Evolutionary conservation across 2,888 invertebrate species (phyloP).

Genomic region (Vesta saturnalis): DNA sequence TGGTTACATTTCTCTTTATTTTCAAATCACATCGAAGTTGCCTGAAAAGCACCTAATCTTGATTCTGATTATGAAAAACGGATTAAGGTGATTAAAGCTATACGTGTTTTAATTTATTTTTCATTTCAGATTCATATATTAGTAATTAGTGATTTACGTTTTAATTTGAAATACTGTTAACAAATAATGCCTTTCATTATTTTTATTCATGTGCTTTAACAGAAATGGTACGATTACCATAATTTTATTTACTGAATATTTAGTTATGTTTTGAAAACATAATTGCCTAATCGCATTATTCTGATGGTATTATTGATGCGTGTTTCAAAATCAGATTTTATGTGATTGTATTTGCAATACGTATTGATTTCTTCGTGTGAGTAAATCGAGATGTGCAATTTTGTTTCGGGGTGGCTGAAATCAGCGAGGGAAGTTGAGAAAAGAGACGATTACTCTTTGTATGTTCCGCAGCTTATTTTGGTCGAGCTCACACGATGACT

Average conservation of each 20-base stretch:
- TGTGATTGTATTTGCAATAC: conserved; percentile 30
- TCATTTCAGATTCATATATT: background rate
- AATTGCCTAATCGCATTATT: conserved; percentile 18
- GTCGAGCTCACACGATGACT: conserved; percentile 38
- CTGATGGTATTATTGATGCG: conserved; percentile 21
- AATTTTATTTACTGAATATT: conserved; percentile 18
- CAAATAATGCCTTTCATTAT: conserved; percentile 1
- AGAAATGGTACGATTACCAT: conserved; percentile 4
- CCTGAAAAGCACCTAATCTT: too few relatives aligned
- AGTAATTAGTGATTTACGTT: background rate
- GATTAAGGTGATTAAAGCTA: background rate
- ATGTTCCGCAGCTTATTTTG: conserved; percentile 39
- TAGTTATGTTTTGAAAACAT: conserved; percentile 18
- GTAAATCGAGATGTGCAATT: conserved; percentile 37
- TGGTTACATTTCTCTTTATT: too few relatives aligned
- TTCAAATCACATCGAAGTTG: too few relatives aligned
- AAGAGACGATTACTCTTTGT: conserved; percentile 37
- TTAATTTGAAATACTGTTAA: conserved; percentile 13
- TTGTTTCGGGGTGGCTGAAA: conserved; percentile 29
- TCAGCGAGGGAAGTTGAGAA: conserved; percentile 34
- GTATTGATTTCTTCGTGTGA: conserved; percentile 35
- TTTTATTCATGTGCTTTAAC: background rate
- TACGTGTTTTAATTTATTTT: background rate
- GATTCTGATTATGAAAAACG: too few relatives aligned
- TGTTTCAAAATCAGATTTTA: conserved; percentile 21